A percentile compares a stretch with the other conserved stretches of the same genome.
Conservation (phyloP, 2,797 vertebrate genomes). For the Cuniculus paca region DNA sequence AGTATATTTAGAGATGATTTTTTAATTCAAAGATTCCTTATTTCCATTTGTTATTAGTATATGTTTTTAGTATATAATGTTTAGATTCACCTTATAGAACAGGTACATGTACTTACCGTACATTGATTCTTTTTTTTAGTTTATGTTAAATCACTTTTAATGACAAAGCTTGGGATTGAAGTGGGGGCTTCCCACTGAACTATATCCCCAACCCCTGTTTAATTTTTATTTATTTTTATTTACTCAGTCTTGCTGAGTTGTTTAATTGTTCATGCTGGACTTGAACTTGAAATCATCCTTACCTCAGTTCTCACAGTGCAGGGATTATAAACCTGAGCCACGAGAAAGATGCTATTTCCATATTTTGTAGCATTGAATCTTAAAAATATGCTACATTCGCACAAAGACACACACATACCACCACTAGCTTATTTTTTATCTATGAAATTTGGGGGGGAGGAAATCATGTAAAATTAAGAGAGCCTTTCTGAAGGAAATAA, state of each 20-base stretch:
- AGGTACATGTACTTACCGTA: background rate
- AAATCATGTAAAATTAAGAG: background rate
- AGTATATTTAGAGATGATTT: background rate
- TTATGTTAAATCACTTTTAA: background rate
- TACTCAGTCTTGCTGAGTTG: background rate
- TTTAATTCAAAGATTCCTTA: background rate
- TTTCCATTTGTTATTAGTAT: background rate
- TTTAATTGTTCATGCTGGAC: background rate
- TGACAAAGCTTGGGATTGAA: background rate
- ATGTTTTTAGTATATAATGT: background rate
- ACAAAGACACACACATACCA: background rate
- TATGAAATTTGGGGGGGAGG: background rate
- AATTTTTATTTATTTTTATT: background rate
- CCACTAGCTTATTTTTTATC: background rate
- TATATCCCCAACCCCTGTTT: background rate
- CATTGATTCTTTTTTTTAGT: background rate
- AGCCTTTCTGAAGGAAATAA: background rate
- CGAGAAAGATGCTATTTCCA: background rate
- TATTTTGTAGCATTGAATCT: background rate
- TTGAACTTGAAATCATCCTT: background rate
- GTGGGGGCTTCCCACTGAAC: background rate
- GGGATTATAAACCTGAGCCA: background rate
- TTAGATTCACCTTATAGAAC: background rate
- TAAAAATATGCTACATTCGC: background rate
- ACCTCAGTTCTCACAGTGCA: background rate